phyloP scores from a whole-genome alignment of 1,140 invertebrate species.

The Drosophila ogumai region DNA sequence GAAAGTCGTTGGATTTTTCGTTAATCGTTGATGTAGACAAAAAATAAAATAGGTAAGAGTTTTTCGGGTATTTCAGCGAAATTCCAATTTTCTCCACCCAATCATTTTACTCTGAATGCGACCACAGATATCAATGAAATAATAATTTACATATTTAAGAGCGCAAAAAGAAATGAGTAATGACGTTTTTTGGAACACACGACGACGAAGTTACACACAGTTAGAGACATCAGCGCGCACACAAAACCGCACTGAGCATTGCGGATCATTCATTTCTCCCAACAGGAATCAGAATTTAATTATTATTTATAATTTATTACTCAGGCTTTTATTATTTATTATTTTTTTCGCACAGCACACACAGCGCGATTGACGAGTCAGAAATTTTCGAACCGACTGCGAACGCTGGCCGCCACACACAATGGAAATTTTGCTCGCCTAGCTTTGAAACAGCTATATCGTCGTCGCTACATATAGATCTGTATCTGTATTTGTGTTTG shows the following conservation, averaged over 20 bases:
- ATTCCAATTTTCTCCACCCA: slow-evolving; percentile 30
- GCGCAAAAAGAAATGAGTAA: slow-evolving; percentile 67
- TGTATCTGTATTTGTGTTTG: slow-evolving; percentile 19
- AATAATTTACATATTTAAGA: slow-evolving; percentile 1
- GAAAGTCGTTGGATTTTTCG: slow-evolving; percentile 82
- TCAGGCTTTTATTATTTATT: slow-evolving; percentile 61
- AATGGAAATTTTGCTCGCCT: slow-evolving; percentile 85
- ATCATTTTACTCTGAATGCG: background rate
- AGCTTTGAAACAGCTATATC: slow-evolving; percentile 70
- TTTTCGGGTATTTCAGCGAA: slow-evolving; percentile 51
- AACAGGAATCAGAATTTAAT: slow-evolving; percentile 26
- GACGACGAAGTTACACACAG: slow-evolving; percentile 9
- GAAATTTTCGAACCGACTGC: slow-evolving; percentile 81
- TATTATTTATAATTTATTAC: slow-evolving; percentile 76
- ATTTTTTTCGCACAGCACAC: slow-evolving; percentile 71
- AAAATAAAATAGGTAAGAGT: slow-evolving; percentile 70
- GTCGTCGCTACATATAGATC: slow-evolving; percentile 38
- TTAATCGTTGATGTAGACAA: slow-evolving; percentile 84
- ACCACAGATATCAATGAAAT: background rate
- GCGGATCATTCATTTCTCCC: slow-evolving; percentile 15
- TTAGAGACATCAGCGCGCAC: slow-evolving; percentile 27
- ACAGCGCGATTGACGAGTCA: slow-evolving; percentile 76
- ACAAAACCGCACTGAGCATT: slow-evolving; percentile 31
- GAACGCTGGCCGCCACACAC: slow-evolving; percentile 75
- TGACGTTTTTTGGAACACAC: slow-evolving; percentile 54